Conservation (phyloP, 2,888 invertebrate genomes). For the Epinotia nisella region DNA sequence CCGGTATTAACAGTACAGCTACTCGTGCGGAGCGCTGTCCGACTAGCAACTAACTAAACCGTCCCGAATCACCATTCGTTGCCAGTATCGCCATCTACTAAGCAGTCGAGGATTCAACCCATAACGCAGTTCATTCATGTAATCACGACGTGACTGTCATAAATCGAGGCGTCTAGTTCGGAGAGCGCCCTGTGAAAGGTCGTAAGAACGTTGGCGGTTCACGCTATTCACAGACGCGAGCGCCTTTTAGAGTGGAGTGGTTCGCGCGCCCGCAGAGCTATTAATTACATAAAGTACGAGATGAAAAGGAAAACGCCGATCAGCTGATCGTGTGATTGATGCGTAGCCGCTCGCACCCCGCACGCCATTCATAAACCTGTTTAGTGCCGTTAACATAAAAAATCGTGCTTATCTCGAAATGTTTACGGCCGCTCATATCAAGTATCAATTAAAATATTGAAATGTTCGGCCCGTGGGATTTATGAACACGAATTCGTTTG, state of each 20-base stretch:
- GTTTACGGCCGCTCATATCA: constrained; percentile 65
- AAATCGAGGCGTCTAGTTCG: constrained; percentile 40
- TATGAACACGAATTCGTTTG: constrained; percentile 6
- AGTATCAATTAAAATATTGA: constrained; percentile 56
- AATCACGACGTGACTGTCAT: constrained; percentile 56
- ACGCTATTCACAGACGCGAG: neutral
- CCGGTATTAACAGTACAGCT: constrained; percentile 9
- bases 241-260: neutral
- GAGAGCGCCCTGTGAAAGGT: constrained; percentile 28
- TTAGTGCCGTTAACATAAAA: constrained; percentile 67
- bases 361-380: constrained; percentile 70
- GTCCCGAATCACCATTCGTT: constrained; percentile 17
- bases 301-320: constrained; percentile 79
- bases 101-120: constrained; percentile 35
- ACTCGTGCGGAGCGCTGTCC: constrained; percentile 10
- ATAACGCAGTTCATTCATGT: constrained; percentile 69
- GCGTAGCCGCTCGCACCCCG: constrained; percentile 58
- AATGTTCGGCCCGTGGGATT: constrained; percentile 26
- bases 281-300: constrained; percentile 79
- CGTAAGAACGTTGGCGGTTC: constrained; percentile 13
- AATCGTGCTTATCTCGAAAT: constrained; percentile 54
- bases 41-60: constrained; percentile 11
- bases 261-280: constrained; percentile 67
- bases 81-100: constrained; percentile 22
- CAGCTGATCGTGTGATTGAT: constrained; percentile 80